Evolutionary conservation across 2,113 vertebrate species (phyloP), one percentile per base, ranked within the genome.

Genomic region (Myotis brandtii): DNA sequence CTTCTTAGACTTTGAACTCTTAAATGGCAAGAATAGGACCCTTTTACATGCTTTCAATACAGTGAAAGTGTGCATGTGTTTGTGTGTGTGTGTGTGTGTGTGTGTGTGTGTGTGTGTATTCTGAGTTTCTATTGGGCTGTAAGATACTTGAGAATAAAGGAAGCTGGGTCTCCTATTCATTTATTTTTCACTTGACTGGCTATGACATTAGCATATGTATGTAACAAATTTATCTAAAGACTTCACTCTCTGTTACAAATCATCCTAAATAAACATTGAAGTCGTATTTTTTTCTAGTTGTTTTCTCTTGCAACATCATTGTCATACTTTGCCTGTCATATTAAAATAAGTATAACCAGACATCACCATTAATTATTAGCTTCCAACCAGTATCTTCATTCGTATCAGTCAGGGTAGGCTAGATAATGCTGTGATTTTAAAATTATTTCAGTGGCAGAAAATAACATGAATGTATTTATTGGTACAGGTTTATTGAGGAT

Each of bases 241-340:
- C 70, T 85, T 95, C 84, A 95, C 16, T 81, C 25, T 89, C 66
- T 64, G 69, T 94, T 72, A 84, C n/a, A 93, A 89, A 84, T 83
- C 25, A 3, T 69, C 50, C 84, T 84, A 87, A 86, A 66, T 89
- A 94, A 93, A 89, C 56, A 76, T 9, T 46, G 32, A 34, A 91
- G 81, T 79, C 66, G 10, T 62, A 81, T 92, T 91, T 91, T 91
- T 86, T 69, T 32, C 40, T 64, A 11, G 27, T 56, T 89, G 30
- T 84, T 77, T 89, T 76, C 59, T 88, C 76, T 89, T 94, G 32
- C 37, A 81, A 46, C 50, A 81, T 56, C 46, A 75, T 56, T 54
- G 18, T 73, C 10, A 3, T 56, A 40, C 85, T 89, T 95, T 75
- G 81, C 46, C 77, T 88, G 34, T 85, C 72, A 66, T 81, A 89